Conservation (phyloP, 2,888 invertebrate genomes). For the Xestia xanthographa region DNA sequence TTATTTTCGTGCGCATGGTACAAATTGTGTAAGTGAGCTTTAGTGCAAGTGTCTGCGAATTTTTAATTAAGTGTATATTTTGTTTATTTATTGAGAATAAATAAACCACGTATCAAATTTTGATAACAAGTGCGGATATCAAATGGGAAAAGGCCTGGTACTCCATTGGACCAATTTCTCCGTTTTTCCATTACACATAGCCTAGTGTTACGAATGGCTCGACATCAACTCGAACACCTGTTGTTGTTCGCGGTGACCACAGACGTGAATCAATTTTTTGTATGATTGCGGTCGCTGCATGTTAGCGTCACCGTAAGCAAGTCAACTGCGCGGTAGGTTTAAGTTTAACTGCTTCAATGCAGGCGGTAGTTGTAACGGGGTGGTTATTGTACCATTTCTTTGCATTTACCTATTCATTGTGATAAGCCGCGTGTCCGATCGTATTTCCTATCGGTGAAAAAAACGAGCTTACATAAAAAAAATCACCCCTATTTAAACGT, state of each 20-base stretch:
- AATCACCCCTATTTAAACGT: background rate
- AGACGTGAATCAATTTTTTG: conserved; percentile 48
- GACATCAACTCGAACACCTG: conserved; percentile 30
- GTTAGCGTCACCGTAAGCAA: conserved; percentile 6
- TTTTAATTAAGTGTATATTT: background rate
- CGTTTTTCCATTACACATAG: conserved; percentile 4
- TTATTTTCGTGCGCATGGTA: conserved; percentile 5
- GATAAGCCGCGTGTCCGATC: background rate
- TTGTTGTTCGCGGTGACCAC: conserved; percentile 28
- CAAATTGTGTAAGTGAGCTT: conserved; percentile 15
- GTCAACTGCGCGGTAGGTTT: conserved; percentile 22
- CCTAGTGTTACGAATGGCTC: conserved; percentile 24
- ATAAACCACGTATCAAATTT: background rate
- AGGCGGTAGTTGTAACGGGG: conserved; percentile 17
- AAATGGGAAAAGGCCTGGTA: background rate
- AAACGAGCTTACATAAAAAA: background rate
- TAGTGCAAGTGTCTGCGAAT: background rate
- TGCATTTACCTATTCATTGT: background rate
- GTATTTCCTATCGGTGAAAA: background rate
- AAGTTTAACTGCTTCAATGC: conserved; percentile 12
- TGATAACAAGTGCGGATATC: background rate
- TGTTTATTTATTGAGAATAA: background rate
- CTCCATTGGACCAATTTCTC: conserved; percentile 6
- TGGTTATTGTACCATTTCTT: conserved; percentile 14
- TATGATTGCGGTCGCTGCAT: conserved; percentile 40